These are phyloP conservation scores for Siniperca scherzeri DNA, from an alignment of 2,797 vertebrate species.

Conservation along the genomic window DNA sequence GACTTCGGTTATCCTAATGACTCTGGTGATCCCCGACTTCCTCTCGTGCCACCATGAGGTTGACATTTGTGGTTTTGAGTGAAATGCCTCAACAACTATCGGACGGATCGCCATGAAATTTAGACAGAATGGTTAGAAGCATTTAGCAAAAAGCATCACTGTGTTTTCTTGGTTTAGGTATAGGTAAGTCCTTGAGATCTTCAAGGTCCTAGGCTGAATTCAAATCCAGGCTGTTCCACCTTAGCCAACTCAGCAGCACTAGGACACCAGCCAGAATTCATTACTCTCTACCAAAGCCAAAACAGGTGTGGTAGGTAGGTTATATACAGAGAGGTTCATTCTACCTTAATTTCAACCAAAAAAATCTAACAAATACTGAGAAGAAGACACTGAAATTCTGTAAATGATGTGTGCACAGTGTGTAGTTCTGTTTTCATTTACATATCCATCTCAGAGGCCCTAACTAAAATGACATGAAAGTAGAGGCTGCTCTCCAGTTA, in stretches of 20 bases:
- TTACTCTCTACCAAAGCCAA: not conserved
- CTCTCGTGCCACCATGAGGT: not conserved
- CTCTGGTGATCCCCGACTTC: too few relatives aligned
- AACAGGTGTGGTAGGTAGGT: not conserved
- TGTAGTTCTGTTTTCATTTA: slow-evolving; percentile 22
- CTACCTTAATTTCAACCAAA: not conserved
- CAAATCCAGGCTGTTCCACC: not conserved
- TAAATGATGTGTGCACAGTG: not conserved
- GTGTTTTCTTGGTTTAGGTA: too few relatives aligned
- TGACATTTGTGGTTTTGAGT: too few relatives aligned
- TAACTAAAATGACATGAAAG: slow-evolving; percentile 53
- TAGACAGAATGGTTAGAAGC: too few relatives aligned
- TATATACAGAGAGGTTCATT: not conserved
- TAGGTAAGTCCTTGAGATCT: not conserved
- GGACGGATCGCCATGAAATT: too few relatives aligned
- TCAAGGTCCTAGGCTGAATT: not conserved
- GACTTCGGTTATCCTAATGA: not conserved
- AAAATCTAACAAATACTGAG: not conserved
- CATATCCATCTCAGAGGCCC: slow-evolving; percentile 39
- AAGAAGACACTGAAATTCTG: not conserved
- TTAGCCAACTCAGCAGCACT: not conserved
- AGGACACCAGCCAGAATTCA: not conserved
- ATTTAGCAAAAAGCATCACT: too few relatives aligned
- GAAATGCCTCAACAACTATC: not conserved
- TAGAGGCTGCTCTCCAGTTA: slow-evolving; percentile 42